Conservation (phyloP, 2,797 vertebrate species). For the Chanos chanos region DNA sequence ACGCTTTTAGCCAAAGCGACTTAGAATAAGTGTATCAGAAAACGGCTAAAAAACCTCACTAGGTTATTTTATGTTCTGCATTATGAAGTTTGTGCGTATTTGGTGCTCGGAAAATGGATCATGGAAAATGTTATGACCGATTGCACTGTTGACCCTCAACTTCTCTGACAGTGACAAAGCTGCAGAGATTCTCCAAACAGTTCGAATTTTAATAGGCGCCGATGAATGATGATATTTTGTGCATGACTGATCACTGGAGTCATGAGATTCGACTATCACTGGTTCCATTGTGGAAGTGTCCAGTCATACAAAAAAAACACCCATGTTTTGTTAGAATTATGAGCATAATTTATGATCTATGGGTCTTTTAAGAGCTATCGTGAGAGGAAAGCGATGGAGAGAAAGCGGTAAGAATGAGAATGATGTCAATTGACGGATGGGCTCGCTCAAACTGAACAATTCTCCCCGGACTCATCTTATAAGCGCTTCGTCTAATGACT, state of each 20-base stretch:
- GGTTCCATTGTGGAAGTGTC: neutral
- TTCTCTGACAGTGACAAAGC: too few species aligned
- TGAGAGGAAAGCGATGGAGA: neutral
- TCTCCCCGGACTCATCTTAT: conserved; percentile 8
- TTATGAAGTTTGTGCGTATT: too few species aligned
- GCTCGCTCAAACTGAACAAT: conserved; percentile 24
- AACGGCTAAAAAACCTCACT: too few species aligned
- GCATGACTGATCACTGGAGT: conserved; percentile 17
- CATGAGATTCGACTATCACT: neutral
- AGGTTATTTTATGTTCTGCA: too few species aligned
- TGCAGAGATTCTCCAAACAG: neutral
- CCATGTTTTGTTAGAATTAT: too few species aligned
- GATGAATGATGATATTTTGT: neutral
- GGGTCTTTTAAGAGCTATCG: conserved; percentile 24
- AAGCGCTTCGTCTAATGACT: conserved; percentile 5
- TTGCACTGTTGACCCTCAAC: too few species aligned
- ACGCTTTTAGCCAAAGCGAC: too few species aligned
- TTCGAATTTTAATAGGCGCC: conserved; percentile 4
- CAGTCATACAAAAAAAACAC: neutral
- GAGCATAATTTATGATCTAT: conserved; percentile 21
- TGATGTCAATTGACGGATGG: conserved; percentile 33
- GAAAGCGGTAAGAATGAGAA: conserved; percentile 9
- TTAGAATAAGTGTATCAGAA: too few species aligned
- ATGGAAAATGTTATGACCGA: neutral
- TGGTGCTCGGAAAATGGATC: too few species aligned